Base-by-base conservation (phyloP, 1,140 invertebrate genomes). In the Tribolium madens region DNA sequence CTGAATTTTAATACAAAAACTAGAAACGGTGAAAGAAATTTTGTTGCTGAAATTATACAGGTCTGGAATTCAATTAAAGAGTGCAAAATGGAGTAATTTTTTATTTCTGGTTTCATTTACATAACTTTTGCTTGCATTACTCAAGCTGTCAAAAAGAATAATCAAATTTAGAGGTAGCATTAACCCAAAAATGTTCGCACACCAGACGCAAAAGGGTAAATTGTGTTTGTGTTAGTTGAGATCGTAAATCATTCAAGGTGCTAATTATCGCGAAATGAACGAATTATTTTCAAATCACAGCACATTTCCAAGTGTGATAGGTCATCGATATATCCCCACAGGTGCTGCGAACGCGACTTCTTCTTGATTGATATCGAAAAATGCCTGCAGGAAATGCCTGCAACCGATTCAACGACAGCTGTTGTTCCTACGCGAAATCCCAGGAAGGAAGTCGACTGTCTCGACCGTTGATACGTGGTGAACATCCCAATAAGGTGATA, bases 371-470 rank as follows among this genome's bases (percentile, higher is more conserved):
- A 26, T 26, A 26, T 5, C 21, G 6, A 42, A 42, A 42, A 42
- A 9, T 9, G 36, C 4, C 7, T 42, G 7, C 0, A 42, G 36
- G n/a, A 42, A 9, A 42, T 42, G n/a, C n/a, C n/a, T 42, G 7
- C 36, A 10, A 9, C 36, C 9, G 7, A 9, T 42, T 7, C 17
- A 57, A 57, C 52, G 14, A 57, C 52, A 4, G 14, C 10, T 15
- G 17, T 21, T n/a, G 10, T 21, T 17, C 17, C 17, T 18, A n/a
- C 10, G 17, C 18, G 17, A 18, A 57, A 57, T 57, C 52, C 17
- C 52, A 7, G 52, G 52, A 57, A 57, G 52, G 52, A 57, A 57
- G 52, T 57, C 52, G 52, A 10, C 52, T 57, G 52, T 57, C 52
- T 57, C 15, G 17, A 18, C 52, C 3, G n/a, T n/a, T n/a, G 10